These are phyloP conservation scores for Stramonita haemastoma DNA, from an alignment of 2,888 invertebrate species.

Conservation along the genomic window DNA sequence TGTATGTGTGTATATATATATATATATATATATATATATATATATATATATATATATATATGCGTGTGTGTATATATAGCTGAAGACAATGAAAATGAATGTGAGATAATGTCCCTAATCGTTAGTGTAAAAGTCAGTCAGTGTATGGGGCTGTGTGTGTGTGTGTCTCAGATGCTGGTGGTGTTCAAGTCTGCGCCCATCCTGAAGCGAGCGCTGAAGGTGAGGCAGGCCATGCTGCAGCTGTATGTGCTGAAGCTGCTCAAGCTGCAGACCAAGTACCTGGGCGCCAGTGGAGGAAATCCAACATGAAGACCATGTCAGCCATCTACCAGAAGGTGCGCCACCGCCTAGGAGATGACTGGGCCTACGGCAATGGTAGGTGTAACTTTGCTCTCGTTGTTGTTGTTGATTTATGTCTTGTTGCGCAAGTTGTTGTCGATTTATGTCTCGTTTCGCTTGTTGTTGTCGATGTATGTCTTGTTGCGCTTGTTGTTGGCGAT, in stretches of 20 bases:
- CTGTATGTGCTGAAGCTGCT: conserved; percentile 97
- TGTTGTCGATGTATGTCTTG: no score
- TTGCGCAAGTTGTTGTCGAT: no score
- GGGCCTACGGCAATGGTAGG: conserved; percentile 97
- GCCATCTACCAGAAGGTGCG: conserved; percentile 97
- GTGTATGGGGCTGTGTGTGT: no score
- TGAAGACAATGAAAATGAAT: no score
- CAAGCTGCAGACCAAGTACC: conserved; percentile 99
- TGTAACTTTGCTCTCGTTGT: no score
- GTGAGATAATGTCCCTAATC: no score
- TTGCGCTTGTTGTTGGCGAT: no score
- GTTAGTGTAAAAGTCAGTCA: no score
- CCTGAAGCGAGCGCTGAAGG: conserved; percentile 94
- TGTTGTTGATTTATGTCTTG: no score
- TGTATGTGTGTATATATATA: no score
- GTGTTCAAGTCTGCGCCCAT: conserved; percentile 99
- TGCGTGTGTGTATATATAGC: background rate
- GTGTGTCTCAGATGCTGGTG: conserved; percentile 87
- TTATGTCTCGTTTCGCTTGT: no score
- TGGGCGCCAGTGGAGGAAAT: conserved; percentile 98
- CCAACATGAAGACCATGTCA: conserved; percentile 99
- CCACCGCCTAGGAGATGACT: conserved; percentile 98
- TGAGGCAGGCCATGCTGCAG: conserved; percentile 93
- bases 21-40: no score
- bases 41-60: background rate